These are phyloP conservation scores for Amaurobius ferox DNA, from an alignment of 2,888 invertebrate species.

Conservation along the genomic window DNA sequence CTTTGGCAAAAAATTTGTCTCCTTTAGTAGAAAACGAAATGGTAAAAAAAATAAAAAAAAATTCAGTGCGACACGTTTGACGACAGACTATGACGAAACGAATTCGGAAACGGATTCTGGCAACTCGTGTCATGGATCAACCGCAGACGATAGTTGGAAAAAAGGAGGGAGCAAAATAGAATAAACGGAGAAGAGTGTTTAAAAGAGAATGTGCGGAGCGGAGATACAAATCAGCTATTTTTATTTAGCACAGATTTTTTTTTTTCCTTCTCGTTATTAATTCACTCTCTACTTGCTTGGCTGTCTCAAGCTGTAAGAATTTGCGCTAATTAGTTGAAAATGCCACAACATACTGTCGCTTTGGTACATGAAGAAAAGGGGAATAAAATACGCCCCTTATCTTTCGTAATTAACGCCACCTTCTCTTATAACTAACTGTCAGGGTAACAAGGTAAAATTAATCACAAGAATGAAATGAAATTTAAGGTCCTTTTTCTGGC, in stretches of 20 bases:
- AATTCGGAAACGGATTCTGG: slow-evolving; percentile 70
- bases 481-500: slow-evolving; percentile 15
- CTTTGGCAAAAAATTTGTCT: background rate
- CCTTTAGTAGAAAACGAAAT: background rate
- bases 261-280: background rate
- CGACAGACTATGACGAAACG: slow-evolving; percentile 70
- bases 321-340: slow-evolving; percentile 53
- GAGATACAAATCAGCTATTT: slow-evolving; percentile 70
- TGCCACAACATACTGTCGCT: slow-evolving; percentile 15
- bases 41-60: background rate
- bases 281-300: slow-evolving; percentile 32
- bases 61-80: slow-evolving; percentile 50
- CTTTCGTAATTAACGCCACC: slow-evolving; percentile 56
- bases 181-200: slow-evolving; percentile 8
- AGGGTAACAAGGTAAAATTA: slow-evolving; percentile 59
- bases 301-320: slow-evolving; percentile 52
- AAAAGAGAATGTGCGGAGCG: slow-evolving; percentile 8
- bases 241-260: slow-evolving; percentile 47
- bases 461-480: slow-evolving; percentile 43
- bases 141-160: slow-evolving; percentile 16
- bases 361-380: background rate
- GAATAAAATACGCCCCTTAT: slow-evolving; percentile 18
- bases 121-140: slow-evolving; percentile 64
- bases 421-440: slow-evolving; percentile 49
- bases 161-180: slow-evolving; percentile 1